These are phyloP conservation scores for Pardalotus punctatus DNA, from an alignment of 2,113 vertebrate genomes.

Conservation along the genomic window DNA sequence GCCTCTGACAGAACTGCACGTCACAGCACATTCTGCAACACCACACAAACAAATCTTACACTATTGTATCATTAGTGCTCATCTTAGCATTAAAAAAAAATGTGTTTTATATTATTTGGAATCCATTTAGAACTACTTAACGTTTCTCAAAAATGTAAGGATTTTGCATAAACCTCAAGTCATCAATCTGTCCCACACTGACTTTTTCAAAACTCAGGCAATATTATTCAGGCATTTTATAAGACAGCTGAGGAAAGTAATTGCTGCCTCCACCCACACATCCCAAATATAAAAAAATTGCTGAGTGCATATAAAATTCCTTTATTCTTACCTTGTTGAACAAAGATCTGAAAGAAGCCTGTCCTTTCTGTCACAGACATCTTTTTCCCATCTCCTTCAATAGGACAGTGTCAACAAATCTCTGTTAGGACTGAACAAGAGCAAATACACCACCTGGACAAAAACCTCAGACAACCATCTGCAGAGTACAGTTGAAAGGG, in stretches of 20 bases:
- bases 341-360: neutral
- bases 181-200: neutral
- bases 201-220: neutral
- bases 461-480: neutral
- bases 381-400: neutral
- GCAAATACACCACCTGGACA: neutral
- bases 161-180: neutral
- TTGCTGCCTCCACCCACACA: neutral
- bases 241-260: neutral
- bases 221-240: neutral
- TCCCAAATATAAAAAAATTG: neutral
- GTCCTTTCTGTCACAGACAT: neutral
- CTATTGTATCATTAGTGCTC: neutral
- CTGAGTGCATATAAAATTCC: neutral
- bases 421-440: neutral
- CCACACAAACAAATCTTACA: neutral
- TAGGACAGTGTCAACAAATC: neutral
- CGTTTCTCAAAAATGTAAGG: neutral
- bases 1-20: neutral
- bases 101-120: neutral
- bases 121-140: neutral
- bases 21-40: neutral
- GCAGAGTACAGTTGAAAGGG: neutral
- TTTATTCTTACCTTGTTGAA: neutral
- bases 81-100: neutral